Base-by-base conservation (phyloP, 2,888 invertebrate genomes). In the Carabus problematicus region DNA sequence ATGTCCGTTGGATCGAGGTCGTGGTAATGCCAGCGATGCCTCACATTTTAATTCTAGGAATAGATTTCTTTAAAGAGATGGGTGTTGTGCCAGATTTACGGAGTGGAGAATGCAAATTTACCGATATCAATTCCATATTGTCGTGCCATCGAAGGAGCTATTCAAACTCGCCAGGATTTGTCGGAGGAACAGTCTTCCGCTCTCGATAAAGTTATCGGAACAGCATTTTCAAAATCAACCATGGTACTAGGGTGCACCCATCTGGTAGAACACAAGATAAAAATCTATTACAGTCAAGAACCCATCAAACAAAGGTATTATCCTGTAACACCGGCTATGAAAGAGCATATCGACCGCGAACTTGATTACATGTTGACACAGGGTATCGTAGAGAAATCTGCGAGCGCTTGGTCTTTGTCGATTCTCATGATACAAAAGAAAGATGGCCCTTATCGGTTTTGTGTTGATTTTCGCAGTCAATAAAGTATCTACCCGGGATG, bases 371-470 rank as follows among this genome's bases (percentile, higher is more conserved):
- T 75, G 75, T 39, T 75, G 16, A 54, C 18, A 7, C 43, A 60
- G 4, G 74, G 72, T 11, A 67, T 75, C 1, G 71, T 75, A 1
- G 70, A 64, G 14, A 70, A 69, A 2, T 71, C 72, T 2, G 66
- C 70, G 1, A 73, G 72, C 52, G 54, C 72, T n/a, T 75, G 75
- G 75, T 71, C 71, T 3, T 74, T 74, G 8, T 74, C 75, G 3
- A 70, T 73, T 1, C 43, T 75, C 0, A 43, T 75, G 14, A 71
- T 74, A 0, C 66, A 59, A n/a, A 75, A 75, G 58, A 56, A 60
- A 40, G 71, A 74, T 59, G 74, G 73, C 1, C 11, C 58, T 0
- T 63, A 61, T 8, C 60, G 74, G 29, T 71, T 73, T 19, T 72
- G 72, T 41, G 64, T 73, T 1, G 73, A 73, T 40, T 73, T 72